Percentiles rank a stretch among this genome's conserved stretches.
Evolutionary conservation across 2,797 vertebrate species (phyloP).

Genomic region (Takifugu ocellatus): DNA sequence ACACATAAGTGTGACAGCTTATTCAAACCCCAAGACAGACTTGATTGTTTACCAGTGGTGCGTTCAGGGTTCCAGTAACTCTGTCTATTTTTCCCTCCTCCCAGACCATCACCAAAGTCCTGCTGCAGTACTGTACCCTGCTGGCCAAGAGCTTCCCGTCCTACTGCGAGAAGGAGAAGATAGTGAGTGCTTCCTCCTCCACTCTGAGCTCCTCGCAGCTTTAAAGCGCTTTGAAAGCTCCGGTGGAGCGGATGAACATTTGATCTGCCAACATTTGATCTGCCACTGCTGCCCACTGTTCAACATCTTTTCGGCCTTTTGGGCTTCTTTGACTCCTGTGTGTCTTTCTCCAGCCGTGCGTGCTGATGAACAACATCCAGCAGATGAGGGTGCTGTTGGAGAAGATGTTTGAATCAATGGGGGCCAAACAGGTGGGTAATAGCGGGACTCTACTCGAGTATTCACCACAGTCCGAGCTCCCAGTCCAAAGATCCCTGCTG

Average conservation of each 20-base stretch:
- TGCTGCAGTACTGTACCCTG: slow-evolving; percentile 90
- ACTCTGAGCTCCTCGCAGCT: slow-evolving; percentile 9
- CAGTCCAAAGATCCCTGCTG: too few species aligned
- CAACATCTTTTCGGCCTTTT: not conserved
- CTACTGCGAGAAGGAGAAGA: slow-evolving; percentile 94
- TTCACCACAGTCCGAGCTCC: not conserved
- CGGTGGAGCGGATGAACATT: slow-evolving; percentile 17
- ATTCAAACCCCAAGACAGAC: too few species aligned
- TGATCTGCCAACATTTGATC: slow-evolving; percentile 17
- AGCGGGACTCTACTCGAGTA: not conserved
- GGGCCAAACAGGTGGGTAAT: slow-evolving; percentile 87
- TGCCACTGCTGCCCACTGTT: slow-evolving; percentile 8
- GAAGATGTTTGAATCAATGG: slow-evolving; percentile 99
- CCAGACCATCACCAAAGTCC: slow-evolving; percentile 94
- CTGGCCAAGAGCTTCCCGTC: slow-evolving; percentile 85
- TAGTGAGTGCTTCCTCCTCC: slow-evolving; percentile 76
- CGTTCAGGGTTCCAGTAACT: slow-evolving; percentile 4
- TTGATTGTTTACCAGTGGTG: too few species aligned
- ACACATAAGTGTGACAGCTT: too few species aligned
- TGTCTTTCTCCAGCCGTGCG: slow-evolving; percentile 81
- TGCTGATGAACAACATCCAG: slow-evolving; percentile 98
- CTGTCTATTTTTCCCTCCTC: slow-evolving; percentile 18
- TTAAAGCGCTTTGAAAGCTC: slow-evolving; percentile 12
- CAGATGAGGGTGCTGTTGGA: slow-evolving; percentile 94
- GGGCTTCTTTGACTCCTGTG: slow-evolving; percentile 1